A percentile compares a stretch with the other conserved stretches of the same genome.
These are phyloP conservation scores for Stictocephala bisonia DNA, from an alignment of 2,888 invertebrate genomes.

Conservation along the genomic window DNA sequence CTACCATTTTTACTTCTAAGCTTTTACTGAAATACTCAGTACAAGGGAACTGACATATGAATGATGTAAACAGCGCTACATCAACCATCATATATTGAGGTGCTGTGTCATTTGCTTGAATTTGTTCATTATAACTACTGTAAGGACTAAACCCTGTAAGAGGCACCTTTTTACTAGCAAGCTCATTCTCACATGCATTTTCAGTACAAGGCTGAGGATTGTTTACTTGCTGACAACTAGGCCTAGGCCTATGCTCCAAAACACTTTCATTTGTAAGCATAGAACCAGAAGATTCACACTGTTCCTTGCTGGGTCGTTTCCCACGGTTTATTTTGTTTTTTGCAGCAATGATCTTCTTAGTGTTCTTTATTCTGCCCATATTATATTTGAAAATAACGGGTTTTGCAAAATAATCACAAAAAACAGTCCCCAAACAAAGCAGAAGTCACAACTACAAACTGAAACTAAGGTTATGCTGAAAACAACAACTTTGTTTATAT, in stretches of 20 bases:
- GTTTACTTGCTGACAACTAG: neutral
- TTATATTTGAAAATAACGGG: no score
- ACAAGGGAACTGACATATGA: conserved; percentile 27
- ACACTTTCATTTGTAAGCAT: neutral
- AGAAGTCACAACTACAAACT: no score
- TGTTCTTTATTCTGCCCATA: no score
- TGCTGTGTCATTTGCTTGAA: conserved; percentile 25
- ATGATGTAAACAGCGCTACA: conserved; percentile 15
- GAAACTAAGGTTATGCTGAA: neutral
- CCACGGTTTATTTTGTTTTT: conserved; percentile 1
- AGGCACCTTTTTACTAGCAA: conserved; percentile 14
- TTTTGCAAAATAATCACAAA: no score
- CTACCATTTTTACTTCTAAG: neutral
- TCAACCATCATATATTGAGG: conserved; percentile 28
- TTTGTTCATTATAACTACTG: conserved; percentile 18
- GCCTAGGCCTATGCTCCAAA: conserved; percentile 12
- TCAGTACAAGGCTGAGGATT: conserved; percentile 5
- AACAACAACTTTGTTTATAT: no score
- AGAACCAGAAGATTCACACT: neutral
- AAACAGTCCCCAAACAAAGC: no score
- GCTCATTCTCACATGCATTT: conserved; percentile 14
- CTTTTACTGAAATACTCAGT: conserved; percentile 5
- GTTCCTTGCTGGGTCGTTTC: conserved; percentile 1
- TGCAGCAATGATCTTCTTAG: no score
- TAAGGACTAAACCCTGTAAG: conserved; percentile 23